Percentiles rank a stretch among this genome's conserved stretches.
phyloP scores from a whole-genome alignment of 2,888 invertebrate genomes.

The Folsomia manolachei region DNA sequence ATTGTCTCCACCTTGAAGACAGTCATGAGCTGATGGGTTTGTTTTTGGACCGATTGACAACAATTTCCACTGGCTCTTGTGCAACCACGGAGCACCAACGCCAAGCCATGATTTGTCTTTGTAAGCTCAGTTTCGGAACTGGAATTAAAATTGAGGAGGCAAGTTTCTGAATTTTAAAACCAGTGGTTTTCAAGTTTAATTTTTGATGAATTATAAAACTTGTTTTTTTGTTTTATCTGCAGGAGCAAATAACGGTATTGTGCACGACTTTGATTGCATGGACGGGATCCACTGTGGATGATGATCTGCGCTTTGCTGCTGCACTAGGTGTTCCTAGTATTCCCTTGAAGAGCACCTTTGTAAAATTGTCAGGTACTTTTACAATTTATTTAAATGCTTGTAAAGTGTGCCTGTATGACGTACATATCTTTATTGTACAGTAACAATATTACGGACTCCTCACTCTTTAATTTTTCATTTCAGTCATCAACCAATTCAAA shows the following conservation, averaged over 20 bases:
- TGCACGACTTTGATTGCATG: conserved; percentile 27
- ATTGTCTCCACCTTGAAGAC: not conserved
- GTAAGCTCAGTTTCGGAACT: conserved; percentile 27
- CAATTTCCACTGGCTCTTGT: conserved; percentile 7
- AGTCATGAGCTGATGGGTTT: not conserved
- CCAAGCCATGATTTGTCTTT: conserved; percentile 23
- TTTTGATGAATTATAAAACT: not conserved
- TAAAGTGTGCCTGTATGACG: no score
- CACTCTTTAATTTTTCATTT: conserved; percentile 1
- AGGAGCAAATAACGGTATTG: conserved; percentile 16
- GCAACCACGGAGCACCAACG: conserved; percentile 36
- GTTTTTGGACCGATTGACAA: conserved; percentile 22
- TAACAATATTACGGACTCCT: conserved; percentile 11
- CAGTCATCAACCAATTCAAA: conserved; percentile 34
- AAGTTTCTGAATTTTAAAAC: conserved; percentile 6
- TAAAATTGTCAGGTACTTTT: conserved; percentile 21
- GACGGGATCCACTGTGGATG: conserved; percentile 39
- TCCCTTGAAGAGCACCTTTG: conserved; percentile 22
- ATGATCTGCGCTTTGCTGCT: conserved; percentile 40
- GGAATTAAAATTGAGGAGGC: conserved; percentile 8
- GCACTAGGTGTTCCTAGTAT: conserved; percentile 32
- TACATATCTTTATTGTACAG: not conserved
- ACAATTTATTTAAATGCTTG: not conserved
- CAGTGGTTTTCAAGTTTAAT: not conserved
- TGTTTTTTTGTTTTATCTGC: not conserved